Evolutionary conservation across 2,888 invertebrate species (phyloP).

Genomic region (Lepas anatifera): DNA sequence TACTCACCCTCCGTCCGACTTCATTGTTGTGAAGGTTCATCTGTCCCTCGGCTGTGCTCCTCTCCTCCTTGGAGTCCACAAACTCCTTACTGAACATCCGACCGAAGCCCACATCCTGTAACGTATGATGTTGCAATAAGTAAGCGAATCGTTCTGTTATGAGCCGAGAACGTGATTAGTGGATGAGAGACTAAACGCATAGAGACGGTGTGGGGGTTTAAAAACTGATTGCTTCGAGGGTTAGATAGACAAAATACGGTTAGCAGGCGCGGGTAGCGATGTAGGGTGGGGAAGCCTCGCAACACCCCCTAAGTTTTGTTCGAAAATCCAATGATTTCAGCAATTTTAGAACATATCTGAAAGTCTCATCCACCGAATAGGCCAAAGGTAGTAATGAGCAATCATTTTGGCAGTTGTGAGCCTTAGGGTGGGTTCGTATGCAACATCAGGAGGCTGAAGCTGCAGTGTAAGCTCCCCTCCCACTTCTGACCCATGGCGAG

Average conservation of each 20-base stretch:
- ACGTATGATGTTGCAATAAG: background rate
- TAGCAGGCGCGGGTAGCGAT: too few species aligned
- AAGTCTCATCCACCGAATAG: too few species aligned
- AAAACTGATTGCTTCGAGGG: background rate
- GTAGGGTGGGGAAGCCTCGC: too few species aligned
- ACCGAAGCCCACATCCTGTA: conserved; percentile 65
- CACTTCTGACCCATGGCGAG: background rate
- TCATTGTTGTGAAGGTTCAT: conserved; percentile 90
- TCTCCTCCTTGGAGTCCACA: conserved; percentile 66
- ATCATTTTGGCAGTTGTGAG: too few species aligned
- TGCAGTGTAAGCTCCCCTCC: too few species aligned
- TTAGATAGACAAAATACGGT: too few species aligned
- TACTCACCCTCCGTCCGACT: conserved; percentile 67
- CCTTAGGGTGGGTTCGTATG: too few species aligned
- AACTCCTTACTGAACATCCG: conserved; percentile 75
- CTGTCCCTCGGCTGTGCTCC: conserved; percentile 55
- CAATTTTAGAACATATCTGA: too few species aligned
- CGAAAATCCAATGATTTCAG: too few species aligned
- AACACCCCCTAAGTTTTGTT: too few species aligned
- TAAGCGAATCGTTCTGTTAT: background rate
- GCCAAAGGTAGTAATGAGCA: too few species aligned
- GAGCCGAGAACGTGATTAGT: background rate
- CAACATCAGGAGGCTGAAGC: too few species aligned
- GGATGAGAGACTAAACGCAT: background rate
- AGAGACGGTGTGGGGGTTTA: background rate